Base-by-base conservation (phyloP, 2,113 vertebrate genomes). In the Gymnocephalus cernua region DNA sequence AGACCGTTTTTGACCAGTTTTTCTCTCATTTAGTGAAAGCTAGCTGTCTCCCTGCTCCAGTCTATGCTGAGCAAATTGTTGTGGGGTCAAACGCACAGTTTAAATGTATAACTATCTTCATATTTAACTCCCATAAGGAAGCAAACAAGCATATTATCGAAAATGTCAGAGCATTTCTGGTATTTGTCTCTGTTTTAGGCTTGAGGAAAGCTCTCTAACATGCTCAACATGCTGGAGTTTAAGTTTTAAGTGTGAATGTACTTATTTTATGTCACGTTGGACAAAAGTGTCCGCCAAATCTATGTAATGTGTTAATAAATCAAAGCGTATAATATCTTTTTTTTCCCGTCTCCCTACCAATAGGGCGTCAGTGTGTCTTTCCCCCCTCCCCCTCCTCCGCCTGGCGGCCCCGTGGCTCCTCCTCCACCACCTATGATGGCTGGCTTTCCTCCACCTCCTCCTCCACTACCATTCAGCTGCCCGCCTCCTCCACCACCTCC, bases 401-500 rank as follows among this genome's bases (percentile, higher is more conserved):
- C 97, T 1, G 96, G 97, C 0, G 96, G 94, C 19, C 97, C 97
- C 0, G 83, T 95, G 69, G 85, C 95, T 74, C 93, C 95, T 25
- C 96, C 95, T 63, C 95, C 96, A 16, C 95, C 94, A 1, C 89
- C 95, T 47, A 91, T 93, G 84, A 91, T 89, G 64, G 84, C 67
- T 2, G 95, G 95, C 76, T 95, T 96, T 88, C 96, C 97, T 57
- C 97, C 93, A 1, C 91, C 97, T 0, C 95, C 97, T 10, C 96
- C 97, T 5, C 97, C 97, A n/a, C 94, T 95, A 27, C 96, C 95
- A 0, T 96, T 96, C 68, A 92, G 93, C 89, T 96, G 93, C 88
- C 94, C 93, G 0, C 93, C 94, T 5, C 95, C 94, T 12, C 95
- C 94, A 0, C 94, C 93, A 1, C 82, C 96, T 71, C 96, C 95